These are phyloP conservation scores for Cydia splendana DNA, from an alignment of 1,140 invertebrate genomes.

Conservation along the genomic window DNA sequence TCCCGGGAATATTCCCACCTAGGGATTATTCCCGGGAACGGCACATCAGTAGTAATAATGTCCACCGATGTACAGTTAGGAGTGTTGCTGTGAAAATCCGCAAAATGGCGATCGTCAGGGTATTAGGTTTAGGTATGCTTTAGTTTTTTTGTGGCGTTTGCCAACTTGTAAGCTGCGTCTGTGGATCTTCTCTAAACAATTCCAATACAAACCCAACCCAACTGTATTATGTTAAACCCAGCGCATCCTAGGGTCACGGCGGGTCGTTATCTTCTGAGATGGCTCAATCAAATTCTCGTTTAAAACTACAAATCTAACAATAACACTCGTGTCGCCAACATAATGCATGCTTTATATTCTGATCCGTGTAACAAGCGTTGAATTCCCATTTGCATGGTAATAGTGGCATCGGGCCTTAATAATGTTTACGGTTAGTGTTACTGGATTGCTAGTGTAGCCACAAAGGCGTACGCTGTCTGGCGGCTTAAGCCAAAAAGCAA, in stretches of 20 bases:
- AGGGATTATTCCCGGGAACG: too few relatives aligned
- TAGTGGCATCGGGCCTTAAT: constrained; percentile 42
- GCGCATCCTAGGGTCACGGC: not conserved
- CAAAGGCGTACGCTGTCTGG: constrained; percentile 5
- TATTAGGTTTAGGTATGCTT: not conserved
- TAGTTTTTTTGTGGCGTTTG: not conserved
- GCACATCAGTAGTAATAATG: too few relatives aligned
- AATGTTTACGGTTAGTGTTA: constrained; percentile 39
- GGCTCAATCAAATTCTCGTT: constrained; percentile 2
- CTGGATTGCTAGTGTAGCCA: constrained; percentile 19
- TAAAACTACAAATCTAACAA: constrained; percentile 9
- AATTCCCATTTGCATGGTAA: constrained; percentile 48
- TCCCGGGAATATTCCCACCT: too few relatives aligned
- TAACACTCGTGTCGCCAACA: not conserved
- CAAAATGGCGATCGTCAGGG: too few relatives aligned
- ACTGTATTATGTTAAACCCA: not conserved
- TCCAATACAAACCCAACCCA: not conserved
- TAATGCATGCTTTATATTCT: constrained; percentile 19
- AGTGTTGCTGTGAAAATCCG: too few relatives aligned
- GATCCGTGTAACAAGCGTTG: constrained; percentile 29
- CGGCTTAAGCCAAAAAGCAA: constrained; percentile 10
- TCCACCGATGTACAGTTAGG: too few relatives aligned
- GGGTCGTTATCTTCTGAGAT: not conserved
- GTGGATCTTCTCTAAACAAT: not conserved
- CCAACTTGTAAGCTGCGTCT: too few relatives aligned